These are phyloP conservation scores for Nomada fabriciana DNA, from an alignment of 2,888 invertebrate genomes.

Conservation along the genomic window DNA sequence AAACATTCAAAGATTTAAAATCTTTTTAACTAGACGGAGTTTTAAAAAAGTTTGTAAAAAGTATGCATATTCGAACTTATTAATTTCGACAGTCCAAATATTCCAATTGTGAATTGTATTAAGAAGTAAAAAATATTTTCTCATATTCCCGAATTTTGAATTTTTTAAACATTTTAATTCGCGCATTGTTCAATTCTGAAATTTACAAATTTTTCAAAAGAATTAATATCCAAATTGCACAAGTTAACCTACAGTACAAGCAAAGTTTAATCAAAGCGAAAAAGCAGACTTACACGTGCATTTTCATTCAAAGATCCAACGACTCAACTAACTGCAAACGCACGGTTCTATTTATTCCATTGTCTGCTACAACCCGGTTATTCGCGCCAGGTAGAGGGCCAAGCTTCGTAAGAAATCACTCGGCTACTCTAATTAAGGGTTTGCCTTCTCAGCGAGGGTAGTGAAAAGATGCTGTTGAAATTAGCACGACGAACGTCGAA, in stretches of 20 bases:
- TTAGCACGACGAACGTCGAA: conserved; percentile 65
- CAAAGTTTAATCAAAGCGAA: too few species aligned
- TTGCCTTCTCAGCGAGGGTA: conserved; percentile 27
- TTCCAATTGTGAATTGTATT: not conserved
- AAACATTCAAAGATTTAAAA: not conserved
- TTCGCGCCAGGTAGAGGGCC: conserved; percentile 19
- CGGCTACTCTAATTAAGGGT: conserved; percentile 54
- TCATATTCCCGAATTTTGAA: not conserved
- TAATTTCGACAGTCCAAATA: not conserved
- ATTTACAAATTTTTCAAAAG: too few species aligned
- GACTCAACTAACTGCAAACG: not conserved
- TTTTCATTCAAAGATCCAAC: not conserved
- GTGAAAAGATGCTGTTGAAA: conserved; percentile 60
- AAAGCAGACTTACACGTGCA: too few species aligned
- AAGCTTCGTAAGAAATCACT: conserved; percentile 27
- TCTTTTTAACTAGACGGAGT: too few species aligned
- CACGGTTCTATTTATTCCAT: not conserved
- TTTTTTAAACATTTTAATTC: not conserved
- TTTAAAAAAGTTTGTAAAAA: too few species aligned
- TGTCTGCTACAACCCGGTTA: not conserved
- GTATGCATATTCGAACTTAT: too few species aligned
- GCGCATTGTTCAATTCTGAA: too few species aligned
- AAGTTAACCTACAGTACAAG: not conserved
- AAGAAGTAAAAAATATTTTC: too few species aligned
- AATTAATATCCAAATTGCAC: not conserved